Percentiles rank a stretch among this genome's conserved stretches.
phyloP scores from a whole-genome alignment of 64 coral and sea anemone genomes.

The Pachyseris speciosa region DNA sequence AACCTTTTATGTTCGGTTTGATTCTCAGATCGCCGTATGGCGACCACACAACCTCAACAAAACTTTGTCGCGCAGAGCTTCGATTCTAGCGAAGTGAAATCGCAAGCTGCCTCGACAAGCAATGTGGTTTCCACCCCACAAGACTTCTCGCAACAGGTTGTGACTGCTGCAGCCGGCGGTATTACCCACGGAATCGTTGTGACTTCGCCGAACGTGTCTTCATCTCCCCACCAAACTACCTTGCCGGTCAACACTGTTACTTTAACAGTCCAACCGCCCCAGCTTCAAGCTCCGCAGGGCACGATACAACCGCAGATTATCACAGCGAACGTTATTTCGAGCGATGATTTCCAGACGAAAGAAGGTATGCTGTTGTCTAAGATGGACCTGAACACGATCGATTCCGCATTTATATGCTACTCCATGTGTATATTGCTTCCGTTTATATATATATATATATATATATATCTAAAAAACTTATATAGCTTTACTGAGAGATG shows the following conservation, averaged over 20 bases:
- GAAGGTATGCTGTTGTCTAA: conserved; percentile 71
- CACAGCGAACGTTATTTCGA: conserved; percentile 82
- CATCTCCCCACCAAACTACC: conserved; percentile 43
- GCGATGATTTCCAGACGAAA: conserved; percentile 91
- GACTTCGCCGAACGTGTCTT: conserved; percentile 26
- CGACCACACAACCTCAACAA: conserved; percentile 85
- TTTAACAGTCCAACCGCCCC: conserved; percentile 82
- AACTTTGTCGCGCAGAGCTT: conserved; percentile 68
- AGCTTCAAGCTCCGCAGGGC: conserved; percentile 72
- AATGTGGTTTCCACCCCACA: conserved; percentile 61
- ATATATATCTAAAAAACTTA: background rate
- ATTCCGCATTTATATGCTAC: conserved; percentile 47
- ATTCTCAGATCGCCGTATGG: conserved; percentile 89
- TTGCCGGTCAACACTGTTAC: conserved; percentile 76
- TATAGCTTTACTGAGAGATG: background rate
- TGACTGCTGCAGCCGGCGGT: background rate
- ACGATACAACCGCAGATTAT: conserved; percentile 85
- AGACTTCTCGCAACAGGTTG: conserved; percentile 70
- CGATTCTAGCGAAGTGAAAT: conserved; percentile 56
- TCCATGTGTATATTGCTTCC: background rate
- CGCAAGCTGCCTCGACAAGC: conserved; percentile 53
- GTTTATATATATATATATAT: background rate
- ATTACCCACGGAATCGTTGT: conserved; percentile 62
- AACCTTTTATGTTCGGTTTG: conserved; percentile 62
- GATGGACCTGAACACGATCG: background rate